phyloP scores from a whole-genome alignment of 2,888 invertebrate species.

The Cheilosia pagana region DNA sequence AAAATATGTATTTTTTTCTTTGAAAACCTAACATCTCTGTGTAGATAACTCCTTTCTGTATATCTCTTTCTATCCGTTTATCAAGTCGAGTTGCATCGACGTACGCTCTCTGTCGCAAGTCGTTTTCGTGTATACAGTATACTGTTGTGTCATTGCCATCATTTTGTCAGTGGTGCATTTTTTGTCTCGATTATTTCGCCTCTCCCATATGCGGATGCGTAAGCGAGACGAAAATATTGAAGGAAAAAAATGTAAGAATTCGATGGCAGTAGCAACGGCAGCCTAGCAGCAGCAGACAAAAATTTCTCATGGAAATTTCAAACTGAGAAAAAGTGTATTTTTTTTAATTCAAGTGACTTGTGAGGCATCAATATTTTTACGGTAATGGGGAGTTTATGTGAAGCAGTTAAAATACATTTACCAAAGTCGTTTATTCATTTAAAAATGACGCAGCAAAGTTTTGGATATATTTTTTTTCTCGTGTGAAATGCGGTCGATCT shows the following conservation, averaged over 20 bases:
- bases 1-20: constrained; percentile 21
- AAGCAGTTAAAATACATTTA: constrained; percentile 32
- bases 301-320: constrained; percentile 50
- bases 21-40: not conserved
- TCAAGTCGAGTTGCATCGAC: constrained; percentile 38
- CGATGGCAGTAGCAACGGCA: constrained; percentile 70
- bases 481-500: constrained; percentile 58
- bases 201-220: constrained; percentile 18
- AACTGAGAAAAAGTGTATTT: constrained; percentile 50
- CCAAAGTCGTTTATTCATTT: constrained; percentile 24
- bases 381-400: constrained; percentile 26
- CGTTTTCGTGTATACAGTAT: constrained; percentile 53
- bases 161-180: constrained; percentile 48
- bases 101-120: constrained; percentile 31
- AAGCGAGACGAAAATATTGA: constrained; percentile 44
- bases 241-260: constrained; percentile 56
- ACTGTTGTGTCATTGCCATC: constrained; percentile 63
- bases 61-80: constrained; percentile 34
- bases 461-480: constrained; percentile 35
- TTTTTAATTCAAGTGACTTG: constrained; percentile 33
- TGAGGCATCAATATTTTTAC: constrained; percentile 6
- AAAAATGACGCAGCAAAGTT: constrained; percentile 29
- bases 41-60: constrained; percentile 56
- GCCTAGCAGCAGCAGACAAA: constrained; percentile 70
- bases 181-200: constrained; percentile 50